Conservation (phyloP, 2,888 invertebrate genomes). For the Plebejus argus region DNA sequence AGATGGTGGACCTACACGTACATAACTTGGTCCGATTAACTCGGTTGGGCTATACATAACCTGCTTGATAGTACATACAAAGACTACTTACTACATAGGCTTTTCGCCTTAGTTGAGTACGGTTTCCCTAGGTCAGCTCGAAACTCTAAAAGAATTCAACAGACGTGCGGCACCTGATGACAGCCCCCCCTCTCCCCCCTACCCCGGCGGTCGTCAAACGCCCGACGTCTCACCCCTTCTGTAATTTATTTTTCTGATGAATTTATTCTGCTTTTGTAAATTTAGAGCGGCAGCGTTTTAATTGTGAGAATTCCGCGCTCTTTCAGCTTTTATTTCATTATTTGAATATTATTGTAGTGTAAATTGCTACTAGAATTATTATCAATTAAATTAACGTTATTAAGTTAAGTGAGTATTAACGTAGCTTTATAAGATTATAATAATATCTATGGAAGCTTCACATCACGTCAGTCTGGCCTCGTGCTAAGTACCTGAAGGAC, state of each 20-base stretch:
- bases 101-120: background rate
- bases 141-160: background rate
- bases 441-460: too few relatives aligned
- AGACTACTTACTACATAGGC: too few relatives aligned
- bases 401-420: too few relatives aligned
- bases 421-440: too few relatives aligned
- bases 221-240: background rate
- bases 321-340: background rate
- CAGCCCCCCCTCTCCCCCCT: background rate
- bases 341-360: background rate
- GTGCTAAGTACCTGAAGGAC: too few relatives aligned
- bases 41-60: too few relatives aligned
- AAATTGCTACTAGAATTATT: background rate
- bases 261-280: slow-evolving; percentile 15
- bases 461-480: too few relatives aligned
- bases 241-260: slow-evolving; percentile 25
- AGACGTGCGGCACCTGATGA: background rate
- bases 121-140: background rate
- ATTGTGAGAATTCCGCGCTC: background rate
- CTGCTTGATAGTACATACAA: too few relatives aligned
- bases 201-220: background rate
- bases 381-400: too few relatives aligned
- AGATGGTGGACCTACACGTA: too few relatives aligned
- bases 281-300: slow-evolving; percentile 11
- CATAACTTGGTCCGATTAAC: too few relatives aligned